Percentiles rank a stretch among this genome's conserved stretches.
Conservation (phyloP, 2,113 vertebrate species). For the Tichodroma muraria region DNA sequence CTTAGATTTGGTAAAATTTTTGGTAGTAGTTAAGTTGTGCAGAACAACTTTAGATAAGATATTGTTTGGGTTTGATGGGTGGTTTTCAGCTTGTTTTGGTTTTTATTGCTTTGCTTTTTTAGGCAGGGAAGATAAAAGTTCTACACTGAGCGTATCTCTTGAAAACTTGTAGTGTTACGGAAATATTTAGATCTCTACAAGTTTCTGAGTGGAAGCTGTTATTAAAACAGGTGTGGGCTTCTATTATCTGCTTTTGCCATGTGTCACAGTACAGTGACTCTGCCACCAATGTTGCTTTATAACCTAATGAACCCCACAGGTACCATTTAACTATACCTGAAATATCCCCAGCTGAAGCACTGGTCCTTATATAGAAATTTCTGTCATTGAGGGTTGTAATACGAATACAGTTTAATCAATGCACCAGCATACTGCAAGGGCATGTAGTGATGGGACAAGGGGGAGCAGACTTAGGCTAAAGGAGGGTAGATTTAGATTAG, state of each 20-base stretch:
- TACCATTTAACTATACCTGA: accelerated
- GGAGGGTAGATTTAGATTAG: background rate
- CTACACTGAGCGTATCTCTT: background rate
- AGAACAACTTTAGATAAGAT: background rate
- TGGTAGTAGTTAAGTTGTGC: background rate
- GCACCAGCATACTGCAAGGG: background rate
- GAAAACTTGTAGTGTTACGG: background rate
- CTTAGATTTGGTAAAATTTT: background rate
- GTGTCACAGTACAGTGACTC: background rate
- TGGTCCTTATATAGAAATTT: background rate
- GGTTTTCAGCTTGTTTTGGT: background rate
- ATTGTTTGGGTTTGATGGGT: background rate
- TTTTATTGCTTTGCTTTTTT: background rate
- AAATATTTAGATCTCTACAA: background rate
- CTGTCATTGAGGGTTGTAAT: background rate
- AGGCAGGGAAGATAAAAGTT: background rate
- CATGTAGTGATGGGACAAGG: background rate
- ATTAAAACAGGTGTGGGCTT: background rate
- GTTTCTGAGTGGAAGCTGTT: background rate
- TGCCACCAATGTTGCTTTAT: background rate
- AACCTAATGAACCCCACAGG: background rate
- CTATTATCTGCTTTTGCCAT: background rate
- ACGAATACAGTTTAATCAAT: background rate
- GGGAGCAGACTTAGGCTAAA: background rate
- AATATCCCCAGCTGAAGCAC: background rate